Percentiles rank a stretch among this genome's conserved stretches.
Evolutionary conservation across 1,140 invertebrate species (phyloP).

Genomic region (Anastrepha ludens): DNA sequence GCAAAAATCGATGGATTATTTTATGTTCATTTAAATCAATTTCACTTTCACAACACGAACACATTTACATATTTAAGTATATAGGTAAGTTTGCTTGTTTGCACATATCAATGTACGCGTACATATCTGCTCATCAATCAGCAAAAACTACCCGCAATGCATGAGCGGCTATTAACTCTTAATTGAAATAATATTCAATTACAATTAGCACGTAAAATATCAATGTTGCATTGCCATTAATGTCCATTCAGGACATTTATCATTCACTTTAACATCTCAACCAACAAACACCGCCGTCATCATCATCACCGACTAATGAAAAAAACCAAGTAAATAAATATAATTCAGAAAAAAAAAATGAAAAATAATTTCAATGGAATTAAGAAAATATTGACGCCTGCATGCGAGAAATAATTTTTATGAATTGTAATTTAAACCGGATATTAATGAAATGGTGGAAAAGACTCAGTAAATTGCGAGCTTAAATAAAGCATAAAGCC

Average conservation of each 20-base stretch:
- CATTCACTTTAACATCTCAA: not conserved
- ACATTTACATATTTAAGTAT: not conserved
- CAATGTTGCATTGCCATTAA: not conserved
- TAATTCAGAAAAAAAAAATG: too few species aligned
- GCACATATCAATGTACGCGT: not conserved
- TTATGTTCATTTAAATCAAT: not conserved
- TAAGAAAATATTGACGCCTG: too few species aligned
- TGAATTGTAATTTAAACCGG: too few species aligned
- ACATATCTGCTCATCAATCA: not conserved
- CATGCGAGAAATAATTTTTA: too few species aligned
- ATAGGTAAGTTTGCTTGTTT: not conserved
- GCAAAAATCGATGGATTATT: too few species aligned
- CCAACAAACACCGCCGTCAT: not conserved
- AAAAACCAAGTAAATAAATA: too few species aligned
- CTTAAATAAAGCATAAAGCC: too few species aligned
- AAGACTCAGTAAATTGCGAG: too few species aligned
- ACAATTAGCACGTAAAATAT: constrained; percentile 4
- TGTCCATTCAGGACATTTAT: not conserved
- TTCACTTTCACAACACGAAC: not conserved
- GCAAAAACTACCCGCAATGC: not conserved
- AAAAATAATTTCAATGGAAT: too few species aligned
- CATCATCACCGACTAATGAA: too few species aligned
- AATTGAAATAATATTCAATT: constrained; percentile 48
- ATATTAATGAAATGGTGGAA: too few species aligned
- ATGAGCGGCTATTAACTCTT: not conserved